Base-by-base conservation (phyloP, 2,888 invertebrate genomes). In the Drosophila sordidula region DNA sequence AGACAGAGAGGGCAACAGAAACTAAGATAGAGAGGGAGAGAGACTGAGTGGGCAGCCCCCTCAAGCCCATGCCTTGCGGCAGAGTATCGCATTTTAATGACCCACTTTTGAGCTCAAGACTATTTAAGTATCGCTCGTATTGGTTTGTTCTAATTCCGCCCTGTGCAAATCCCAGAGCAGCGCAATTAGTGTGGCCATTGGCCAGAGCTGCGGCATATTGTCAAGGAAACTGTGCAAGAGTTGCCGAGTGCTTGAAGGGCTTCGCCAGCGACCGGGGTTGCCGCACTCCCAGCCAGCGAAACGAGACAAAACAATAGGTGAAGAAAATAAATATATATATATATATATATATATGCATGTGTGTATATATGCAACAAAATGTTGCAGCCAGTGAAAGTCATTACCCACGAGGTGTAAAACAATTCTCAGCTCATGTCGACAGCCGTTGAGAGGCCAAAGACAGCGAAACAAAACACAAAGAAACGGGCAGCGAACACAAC, bases 31-130 rank as follows among this genome's bases (percentile, higher is more conserved):
- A 41, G 22, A 39, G 6, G 34, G 6, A 29, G n/a, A 29, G 39
- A 45, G 29, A 58, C 6, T 44, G 14, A 44, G 12, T 29, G 26
- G 1, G 26, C 26, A 3, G 11, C 11, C 11, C 11, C 11, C 4
- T 11, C 12, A 12, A 39, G 29, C 49, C 9, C 55, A 41, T 54
- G 38, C 42, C 39, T 39, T 39, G 55, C 59, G 47, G 63, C 42
- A 64, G 65, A 70, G 85, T 84, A 86, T 86, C 85, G 66, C 74
- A 85, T 90, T 91, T 89, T 89, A 89, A 90, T 91, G 91, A 90
- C 91, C 91, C 89, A 90, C 85, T 89, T 90, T 87, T 64, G 61
- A 66, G 77, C 89, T 80, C 78, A 90, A 87, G 76, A 87, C 85
- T 87, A 67, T 88, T 89, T 90, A 89, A 84, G 69, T 87, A 75